Conservation (phyloP, 1,140 invertebrate species). For the Drosophila eugracilis region DNA sequence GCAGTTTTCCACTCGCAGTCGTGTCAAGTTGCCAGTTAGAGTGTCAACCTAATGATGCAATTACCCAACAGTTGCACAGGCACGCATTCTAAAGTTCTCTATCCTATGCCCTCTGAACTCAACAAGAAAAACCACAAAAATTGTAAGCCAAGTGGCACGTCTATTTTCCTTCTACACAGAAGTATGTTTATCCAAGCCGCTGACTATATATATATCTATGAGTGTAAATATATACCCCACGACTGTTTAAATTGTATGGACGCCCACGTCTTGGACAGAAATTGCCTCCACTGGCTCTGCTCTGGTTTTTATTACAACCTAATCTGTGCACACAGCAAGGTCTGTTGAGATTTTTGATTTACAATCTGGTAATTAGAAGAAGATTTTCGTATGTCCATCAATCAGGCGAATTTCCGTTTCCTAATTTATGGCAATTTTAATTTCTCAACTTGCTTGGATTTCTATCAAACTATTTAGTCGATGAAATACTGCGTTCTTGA, state of each 20-base stretch:
- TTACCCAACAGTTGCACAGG: conserved; percentile 25
- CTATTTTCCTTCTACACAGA: conserved; percentile 8
- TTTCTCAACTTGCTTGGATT: neutral
- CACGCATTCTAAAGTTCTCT: conserved; percentile 16
- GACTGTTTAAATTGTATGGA: conserved; percentile 28
- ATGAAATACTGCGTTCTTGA: neutral
- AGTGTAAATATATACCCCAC: conserved; percentile 7
- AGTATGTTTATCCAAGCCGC: conserved; percentile 24
- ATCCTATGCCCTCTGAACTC: too few species aligned
- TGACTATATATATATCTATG: too few species aligned
- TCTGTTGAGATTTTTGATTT: conserved; percentile 26
- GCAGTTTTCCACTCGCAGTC: conserved; percentile 29
- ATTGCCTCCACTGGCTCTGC: conserved; percentile 15
- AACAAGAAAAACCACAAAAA: conserved; percentile 9
- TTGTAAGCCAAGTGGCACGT: conserved; percentile 22
- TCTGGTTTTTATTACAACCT: conserved; percentile 21
- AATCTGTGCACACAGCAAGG: conserved; percentile 1
- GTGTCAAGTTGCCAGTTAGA: conserved; percentile 64
- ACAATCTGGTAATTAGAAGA: conserved; percentile 21
- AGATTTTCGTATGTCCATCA: conserved; percentile 16
- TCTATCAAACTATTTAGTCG: conserved; percentile 16
- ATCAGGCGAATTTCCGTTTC: conserved; percentile 7
- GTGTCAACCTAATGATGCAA: conserved; percentile 69
- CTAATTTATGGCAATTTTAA: conserved; percentile 4
- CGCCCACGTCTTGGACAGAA: conserved; percentile 30